These are phyloP conservation scores for Alviniconcha strummeri DNA, from an alignment of 2,888 invertebrate genomes.

Conservation along the genomic window DNA sequence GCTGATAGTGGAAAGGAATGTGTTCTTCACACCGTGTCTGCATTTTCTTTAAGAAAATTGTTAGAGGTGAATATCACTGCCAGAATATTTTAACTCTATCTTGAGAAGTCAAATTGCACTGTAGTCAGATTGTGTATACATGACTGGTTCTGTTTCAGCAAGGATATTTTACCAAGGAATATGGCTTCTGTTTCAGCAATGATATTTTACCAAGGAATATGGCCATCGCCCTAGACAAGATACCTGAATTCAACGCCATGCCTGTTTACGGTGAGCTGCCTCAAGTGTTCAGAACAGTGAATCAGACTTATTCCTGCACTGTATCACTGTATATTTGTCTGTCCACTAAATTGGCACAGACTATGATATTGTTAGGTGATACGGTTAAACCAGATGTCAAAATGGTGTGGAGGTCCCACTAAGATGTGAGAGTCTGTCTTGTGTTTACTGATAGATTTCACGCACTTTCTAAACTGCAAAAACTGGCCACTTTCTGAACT, in stretches of 20 bases:
- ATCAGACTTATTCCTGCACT: too few species aligned
- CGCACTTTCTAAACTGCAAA: too few species aligned
- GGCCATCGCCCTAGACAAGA: slow-evolving; percentile 84
- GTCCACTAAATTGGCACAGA: too few species aligned
- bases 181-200: slow-evolving; percentile 84
- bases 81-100: background rate
- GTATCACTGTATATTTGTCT: too few species aligned
- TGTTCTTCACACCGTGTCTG: background rate
- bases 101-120: background rate
- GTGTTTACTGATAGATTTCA: too few species aligned
- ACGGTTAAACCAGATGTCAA: too few species aligned
- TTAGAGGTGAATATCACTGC: background rate
- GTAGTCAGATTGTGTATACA: too few species aligned
- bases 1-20: background rate
- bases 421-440: too few species aligned
- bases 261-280: slow-evolving; percentile 83
- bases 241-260: slow-evolving; percentile 94
- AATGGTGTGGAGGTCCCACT: too few species aligned
- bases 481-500: too few species aligned
- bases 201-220: slow-evolving; percentile 93
- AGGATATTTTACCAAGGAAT: slow-evolving; percentile 90
- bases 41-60: background rate
- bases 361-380: too few species aligned
- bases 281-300: too few species aligned
- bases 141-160: slow-evolving; percentile 77